Evolutionary conservation across 2,888 invertebrate species (phyloP), one percentile per base, ranked within the genome.

Genomic region (Meloe dianella): DNA sequence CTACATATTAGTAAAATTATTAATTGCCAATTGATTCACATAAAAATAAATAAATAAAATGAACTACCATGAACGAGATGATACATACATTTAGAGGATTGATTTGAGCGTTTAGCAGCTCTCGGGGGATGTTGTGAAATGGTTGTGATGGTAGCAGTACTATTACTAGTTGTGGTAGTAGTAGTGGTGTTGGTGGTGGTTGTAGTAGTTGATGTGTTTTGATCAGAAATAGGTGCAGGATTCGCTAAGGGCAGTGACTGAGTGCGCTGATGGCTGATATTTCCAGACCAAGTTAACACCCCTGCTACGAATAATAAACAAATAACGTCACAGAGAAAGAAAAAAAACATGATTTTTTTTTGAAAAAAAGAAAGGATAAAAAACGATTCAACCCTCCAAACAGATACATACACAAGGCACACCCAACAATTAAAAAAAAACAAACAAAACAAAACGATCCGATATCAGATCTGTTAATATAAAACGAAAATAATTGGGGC

Each of bases 201-300:
- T 58, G 56, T 66, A 57, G 62, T 57, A 17, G 70, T 65, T 47
- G 41, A 65, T 68, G 73, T 71, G 76, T 63, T 66, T 64, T 64
- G 64, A 64, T 67, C 64, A 57, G 65, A 65, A 74, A 73, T 70
- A 72, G 79, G 75, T 75, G 79, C 76, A 69, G 80, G 78, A 74
- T 80, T 77, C 75, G 82, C 80, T 71, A 91, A 82, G 69, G 91
- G 91, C 80, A 90, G 89, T 78, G 91, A 91, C 80, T 90, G 86
- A 71, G 91, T 91, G 81, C 91, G 86, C 82, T 89, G 90, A 84
- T 91, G 91, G 72, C 76, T 79, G 72, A 81, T 80, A 71, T 74
- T 79, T 69, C 80, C 80, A 61, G 79, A 75, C 79, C 80, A 80
- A 70, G 78, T 76, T 65, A 77, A 75, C 64, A 73, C 77, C 75